Evolutionary conservation across 2,888 invertebrate species (phyloP).

Genomic region (Cenopis cana): DNA sequence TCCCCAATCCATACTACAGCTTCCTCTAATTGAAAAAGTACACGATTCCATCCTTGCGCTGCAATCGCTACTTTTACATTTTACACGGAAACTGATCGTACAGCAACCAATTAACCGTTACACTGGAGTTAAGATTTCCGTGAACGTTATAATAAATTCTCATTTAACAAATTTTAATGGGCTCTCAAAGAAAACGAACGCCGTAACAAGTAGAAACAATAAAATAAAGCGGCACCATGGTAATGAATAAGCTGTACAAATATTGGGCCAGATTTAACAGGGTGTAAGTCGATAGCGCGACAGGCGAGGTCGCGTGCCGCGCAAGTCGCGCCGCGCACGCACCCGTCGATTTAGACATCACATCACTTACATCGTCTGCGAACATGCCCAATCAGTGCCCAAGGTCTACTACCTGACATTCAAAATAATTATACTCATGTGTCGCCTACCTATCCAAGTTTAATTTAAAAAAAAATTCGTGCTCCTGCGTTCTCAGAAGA

Average conservation of each 20-base stretch:
- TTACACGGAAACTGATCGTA: constrained; percentile 32
- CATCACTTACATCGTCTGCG: constrained; percentile 46
- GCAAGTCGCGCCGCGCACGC: constrained; percentile 56
- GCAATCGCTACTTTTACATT: constrained; percentile 16
- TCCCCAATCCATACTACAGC: constrained; percentile 59
- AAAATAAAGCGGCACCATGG: constrained; percentile 71
- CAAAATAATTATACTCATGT: no score
- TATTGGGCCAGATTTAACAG: constrained; percentile 81
- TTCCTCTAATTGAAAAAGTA: constrained; percentile 66
- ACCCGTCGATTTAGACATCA: constrained; percentile 73
- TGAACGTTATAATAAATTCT: constrained; percentile 59
- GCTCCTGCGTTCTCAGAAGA: no score
- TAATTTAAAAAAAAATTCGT: no score
- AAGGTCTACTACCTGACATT: not conserved
- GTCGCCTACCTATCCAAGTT: no score
- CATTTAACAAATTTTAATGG: constrained; percentile 69
- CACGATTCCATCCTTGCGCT: constrained; percentile 33
- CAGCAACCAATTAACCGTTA: constrained; percentile 50
- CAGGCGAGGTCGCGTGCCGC: constrained; percentile 78
- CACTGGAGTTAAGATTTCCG: constrained; percentile 50
- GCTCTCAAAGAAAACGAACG: constrained; percentile 59
- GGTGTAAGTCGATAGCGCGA: constrained; percentile 80
- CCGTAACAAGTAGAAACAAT: constrained; percentile 72
- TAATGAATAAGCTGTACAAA: constrained; percentile 82
- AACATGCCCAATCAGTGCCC: constrained; percentile 12